Conservation (phyloP, 2,797 vertebrate species). For the Alectoris magna region DNA sequence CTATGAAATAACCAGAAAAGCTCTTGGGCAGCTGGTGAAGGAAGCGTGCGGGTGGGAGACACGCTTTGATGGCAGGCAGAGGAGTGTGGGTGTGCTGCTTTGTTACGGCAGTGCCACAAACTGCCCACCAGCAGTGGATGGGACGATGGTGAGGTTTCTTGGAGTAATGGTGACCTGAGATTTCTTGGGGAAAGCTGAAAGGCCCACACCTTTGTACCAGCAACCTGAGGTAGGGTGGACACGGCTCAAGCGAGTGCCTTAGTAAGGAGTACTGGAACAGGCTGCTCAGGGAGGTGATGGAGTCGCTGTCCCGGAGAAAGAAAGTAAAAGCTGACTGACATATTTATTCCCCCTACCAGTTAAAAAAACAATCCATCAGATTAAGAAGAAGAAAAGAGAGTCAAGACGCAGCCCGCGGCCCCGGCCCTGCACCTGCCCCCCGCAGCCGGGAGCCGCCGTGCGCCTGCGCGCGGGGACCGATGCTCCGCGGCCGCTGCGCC, state of each 20-base stretch:
- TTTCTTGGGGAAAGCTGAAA: neutral
- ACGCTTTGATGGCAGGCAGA: neutral
- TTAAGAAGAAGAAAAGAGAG: neutral
- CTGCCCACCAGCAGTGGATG: fast-evolving
- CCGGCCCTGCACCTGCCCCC: neutral
- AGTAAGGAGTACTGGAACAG: too few species aligned
- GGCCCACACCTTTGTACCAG: fast-evolving
- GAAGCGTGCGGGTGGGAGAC: neutral
- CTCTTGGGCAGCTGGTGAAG: neutral
- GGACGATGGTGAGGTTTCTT: fast-evolving
- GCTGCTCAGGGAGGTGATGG: too few species aligned
- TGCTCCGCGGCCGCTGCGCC: neutral
- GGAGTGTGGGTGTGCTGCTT: neutral
- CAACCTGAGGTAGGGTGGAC: fast-evolving
- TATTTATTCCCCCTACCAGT: fast-evolving
- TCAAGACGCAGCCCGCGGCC: fast-evolving
- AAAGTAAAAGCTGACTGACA: neutral
- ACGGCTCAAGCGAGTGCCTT: fast-evolving
- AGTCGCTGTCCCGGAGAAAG: neutral
- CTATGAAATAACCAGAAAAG: fast-evolving
- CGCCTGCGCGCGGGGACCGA: conserved; percentile 11
- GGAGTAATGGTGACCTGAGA: neutral
- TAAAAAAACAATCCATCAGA: neutral
- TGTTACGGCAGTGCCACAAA: neutral
- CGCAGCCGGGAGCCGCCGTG: neutral